A percentile compares a stretch with the other conserved stretches of the same genome.
These are phyloP conservation scores for Ochropleura plecta DNA, from an alignment of 2,888 invertebrate genomes.

Conservation along the genomic window DNA sequence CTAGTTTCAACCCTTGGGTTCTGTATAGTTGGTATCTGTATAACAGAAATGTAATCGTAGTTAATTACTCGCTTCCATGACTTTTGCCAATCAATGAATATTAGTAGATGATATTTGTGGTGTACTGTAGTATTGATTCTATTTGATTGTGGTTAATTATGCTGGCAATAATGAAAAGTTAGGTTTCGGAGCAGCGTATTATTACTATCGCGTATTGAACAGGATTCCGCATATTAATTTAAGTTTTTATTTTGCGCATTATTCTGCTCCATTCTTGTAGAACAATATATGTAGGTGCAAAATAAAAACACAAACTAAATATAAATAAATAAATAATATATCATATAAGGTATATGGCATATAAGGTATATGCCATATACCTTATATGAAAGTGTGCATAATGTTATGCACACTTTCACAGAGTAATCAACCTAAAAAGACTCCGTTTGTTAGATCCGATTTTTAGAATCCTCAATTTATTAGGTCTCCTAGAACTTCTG, in stretches of 20 bases:
- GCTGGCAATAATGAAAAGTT: not conserved
- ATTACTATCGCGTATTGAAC: not conserved
- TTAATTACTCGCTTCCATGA: constrained; percentile 40
- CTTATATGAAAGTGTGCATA: too few relatives aligned
- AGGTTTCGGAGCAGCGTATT: not conserved
- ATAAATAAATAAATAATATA: too few relatives aligned
- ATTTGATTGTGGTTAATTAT: not conserved
- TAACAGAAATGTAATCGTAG: constrained; percentile 21
- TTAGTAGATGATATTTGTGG: constrained; percentile 19
- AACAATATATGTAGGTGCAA: not conserved
- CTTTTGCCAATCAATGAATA: constrained; percentile 31
- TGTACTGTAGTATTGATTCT: not conserved
- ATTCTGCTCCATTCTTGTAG: not conserved
- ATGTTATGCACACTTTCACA: not conserved
- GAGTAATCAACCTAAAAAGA: not conserved
- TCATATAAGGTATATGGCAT: too few relatives aligned
- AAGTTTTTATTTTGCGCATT: not conserved
- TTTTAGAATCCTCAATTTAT: not conserved
- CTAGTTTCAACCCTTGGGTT: constrained; percentile 6
- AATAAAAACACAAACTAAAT: not conserved
- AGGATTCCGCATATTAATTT: not conserved
- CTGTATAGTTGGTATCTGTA: not conserved
- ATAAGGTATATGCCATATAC: not conserved
- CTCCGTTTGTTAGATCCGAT: not conserved
- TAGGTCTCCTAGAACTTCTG: too few relatives aligned